Evolutionary conservation across 2,888 invertebrate genomes (phyloP).

Genomic region (Diarsia rubi): DNA sequence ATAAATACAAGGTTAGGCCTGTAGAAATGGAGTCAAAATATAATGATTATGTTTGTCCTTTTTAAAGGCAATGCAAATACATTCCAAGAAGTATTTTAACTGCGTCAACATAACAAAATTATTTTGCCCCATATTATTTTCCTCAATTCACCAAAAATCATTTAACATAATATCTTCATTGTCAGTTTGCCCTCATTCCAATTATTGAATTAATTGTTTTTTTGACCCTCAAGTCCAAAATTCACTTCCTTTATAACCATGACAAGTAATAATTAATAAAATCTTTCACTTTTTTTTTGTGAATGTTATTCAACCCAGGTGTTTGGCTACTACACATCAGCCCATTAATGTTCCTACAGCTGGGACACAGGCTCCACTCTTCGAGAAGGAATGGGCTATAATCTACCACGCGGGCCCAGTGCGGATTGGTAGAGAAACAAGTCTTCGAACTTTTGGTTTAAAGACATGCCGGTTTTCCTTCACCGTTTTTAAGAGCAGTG

Average conservation of each 20-base stretch:
- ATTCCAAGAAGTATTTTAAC: conserved; percentile 30
- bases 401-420: no score
- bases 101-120: conserved; percentile 13
- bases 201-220: not conserved
- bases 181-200: not conserved
- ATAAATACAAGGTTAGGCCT: conserved; percentile 34
- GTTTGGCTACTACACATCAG: no score
- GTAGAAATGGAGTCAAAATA: conserved; percentile 9
- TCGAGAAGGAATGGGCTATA: no score
- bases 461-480: no score
- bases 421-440: no score
- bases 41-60: conserved; percentile 20
- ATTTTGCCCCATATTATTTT: not conserved
- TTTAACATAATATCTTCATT: not conserved
- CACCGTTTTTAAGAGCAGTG: no score
- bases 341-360: no score
- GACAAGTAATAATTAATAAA: not conserved
- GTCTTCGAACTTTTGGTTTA: no score
- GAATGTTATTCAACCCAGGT: no score
- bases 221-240: not conserved
- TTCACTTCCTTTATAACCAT: not conserved
- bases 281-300: not conserved
- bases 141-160: not conserved
- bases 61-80: conserved; percentile 21
- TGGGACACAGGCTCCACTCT: no score